phyloP scores from a whole-genome alignment of 2,797 vertebrate genomes.

The Picus viridis region DNA sequence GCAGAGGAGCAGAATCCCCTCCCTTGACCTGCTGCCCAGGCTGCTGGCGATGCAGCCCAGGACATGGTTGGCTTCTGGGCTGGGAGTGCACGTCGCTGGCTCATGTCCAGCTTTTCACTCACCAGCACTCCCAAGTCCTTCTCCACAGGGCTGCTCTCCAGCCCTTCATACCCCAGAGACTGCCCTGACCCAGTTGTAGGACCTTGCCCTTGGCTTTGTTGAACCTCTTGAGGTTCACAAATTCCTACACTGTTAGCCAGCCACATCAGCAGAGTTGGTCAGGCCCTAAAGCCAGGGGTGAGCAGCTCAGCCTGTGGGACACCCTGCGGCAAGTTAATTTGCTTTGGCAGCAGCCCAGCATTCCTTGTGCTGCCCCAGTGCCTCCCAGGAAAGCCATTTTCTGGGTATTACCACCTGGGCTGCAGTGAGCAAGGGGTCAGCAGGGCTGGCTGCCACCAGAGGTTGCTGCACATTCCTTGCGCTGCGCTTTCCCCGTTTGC shows the following conservation, averaged over 20 bases:
- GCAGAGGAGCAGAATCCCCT: too few species aligned
- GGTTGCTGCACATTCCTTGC: background rate
- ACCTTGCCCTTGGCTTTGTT: background rate
- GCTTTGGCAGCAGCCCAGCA: slow-evolving; percentile 64
- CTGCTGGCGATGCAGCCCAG: too few species aligned
- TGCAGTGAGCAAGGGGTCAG: background rate
- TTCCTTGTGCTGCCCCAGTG: too few species aligned
- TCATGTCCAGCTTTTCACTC: too few species aligned
- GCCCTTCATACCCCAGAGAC: background rate
- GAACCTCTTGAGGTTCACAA: background rate
- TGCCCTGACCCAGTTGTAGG: background rate
- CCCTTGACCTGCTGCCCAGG: too few species aligned
- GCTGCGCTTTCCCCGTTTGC: rapidly evolving
- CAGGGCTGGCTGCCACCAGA: background rate
- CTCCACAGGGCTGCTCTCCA: background rate
- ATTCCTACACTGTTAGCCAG: background rate
- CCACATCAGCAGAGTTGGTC: background rate
- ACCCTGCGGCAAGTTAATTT: slow-evolving; percentile 74
- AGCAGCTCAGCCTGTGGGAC: background rate
- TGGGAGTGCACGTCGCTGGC: too few species aligned
- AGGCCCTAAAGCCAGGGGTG: background rate
- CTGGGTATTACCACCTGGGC: background rate
- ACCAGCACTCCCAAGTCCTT: too few species aligned
- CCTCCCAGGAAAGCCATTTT: slow-evolving; percentile 3
- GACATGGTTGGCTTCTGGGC: too few species aligned